These are phyloP conservation scores for Drosophila nannoptera DNA, from an alignment of 1,140 invertebrate species.

Conservation along the genomic window DNA sequence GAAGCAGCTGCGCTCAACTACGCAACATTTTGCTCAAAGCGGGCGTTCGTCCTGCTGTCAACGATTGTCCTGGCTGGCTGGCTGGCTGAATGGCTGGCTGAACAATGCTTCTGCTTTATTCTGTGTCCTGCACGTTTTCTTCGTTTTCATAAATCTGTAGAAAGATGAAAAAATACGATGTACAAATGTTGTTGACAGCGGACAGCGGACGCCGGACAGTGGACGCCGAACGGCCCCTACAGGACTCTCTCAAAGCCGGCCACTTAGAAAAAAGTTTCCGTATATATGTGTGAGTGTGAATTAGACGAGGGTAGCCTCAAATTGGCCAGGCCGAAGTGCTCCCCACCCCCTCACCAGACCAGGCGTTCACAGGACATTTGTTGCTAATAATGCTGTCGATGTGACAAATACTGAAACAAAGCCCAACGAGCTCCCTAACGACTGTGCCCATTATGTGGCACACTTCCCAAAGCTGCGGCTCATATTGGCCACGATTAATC, in stretches of 20 bases:
- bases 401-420: constrained; percentile 48
- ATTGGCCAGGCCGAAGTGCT: constrained; percentile 66
- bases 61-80: constrained; percentile 23
- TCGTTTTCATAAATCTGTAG: constrained; percentile 61
- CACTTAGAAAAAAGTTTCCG: constrained; percentile 40
- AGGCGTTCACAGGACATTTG: constrained; percentile 61
- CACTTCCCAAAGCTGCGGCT: constrained; percentile 1
- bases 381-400: constrained; percentile 74
- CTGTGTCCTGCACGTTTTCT: constrained; percentile 22
- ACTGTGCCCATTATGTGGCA: constrained; percentile 1
- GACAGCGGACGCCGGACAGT: constrained; percentile 46
- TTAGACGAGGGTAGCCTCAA: constrained; percentile 62
- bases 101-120: constrained; percentile 49
- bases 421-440: constrained; percentile 48
- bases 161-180: constrained; percentile 53
- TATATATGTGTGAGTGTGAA: neutral
- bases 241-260: constrained; percentile 35
- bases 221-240: constrained; percentile 20
- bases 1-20: constrained; percentile 72
- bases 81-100: constrained; percentile 13
- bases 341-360: too few relatives aligned
- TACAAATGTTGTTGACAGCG: constrained; percentile 75
- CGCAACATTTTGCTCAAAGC: constrained; percentile 63
- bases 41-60: constrained; percentile 51
- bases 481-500: neutral